A percentile compares a stretch with the other conserved stretches of the same genome.
These are phyloP conservation scores for Panopea generosa DNA, from an alignment of 2,888 invertebrate genomes.

Conservation along the genomic window DNA sequence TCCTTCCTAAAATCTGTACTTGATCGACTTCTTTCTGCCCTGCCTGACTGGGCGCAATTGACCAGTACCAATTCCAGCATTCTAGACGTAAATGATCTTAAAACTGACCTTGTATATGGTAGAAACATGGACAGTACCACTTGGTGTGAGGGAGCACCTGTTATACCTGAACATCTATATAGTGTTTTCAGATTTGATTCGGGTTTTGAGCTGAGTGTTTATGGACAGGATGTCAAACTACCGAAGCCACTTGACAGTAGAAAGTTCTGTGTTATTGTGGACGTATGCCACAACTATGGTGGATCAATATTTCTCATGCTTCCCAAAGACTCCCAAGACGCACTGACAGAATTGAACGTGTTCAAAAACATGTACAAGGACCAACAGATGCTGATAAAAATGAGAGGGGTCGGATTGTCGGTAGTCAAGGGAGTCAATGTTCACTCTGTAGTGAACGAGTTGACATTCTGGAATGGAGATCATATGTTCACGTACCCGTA, in stretches of 20 bases:
- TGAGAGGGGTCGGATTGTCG: slow-evolving; percentile 47
- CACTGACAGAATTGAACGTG: slow-evolving; percentile 19
- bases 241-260: slow-evolving; percentile 21
- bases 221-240: slow-evolving; percentile 24
- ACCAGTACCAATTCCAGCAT: slow-evolving; percentile 2
- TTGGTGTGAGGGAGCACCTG: slow-evolving; percentile 48
- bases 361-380: slow-evolving; percentile 23
- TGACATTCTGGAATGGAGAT: slow-evolving; percentile 49
- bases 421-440: slow-evolving; percentile 29
- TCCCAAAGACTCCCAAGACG: slow-evolving; percentile 33
- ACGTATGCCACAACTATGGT: slow-evolving; percentile 41
- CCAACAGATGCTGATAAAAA: slow-evolving; percentile 18
- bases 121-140: slow-evolving; percentile 16
- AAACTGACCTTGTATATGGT: slow-evolving; percentile 45
- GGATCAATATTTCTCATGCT: slow-evolving; percentile 49
- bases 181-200: slow-evolving; percentile 36
- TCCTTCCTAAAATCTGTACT: slow-evolving; percentile 39
- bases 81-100: slow-evolving; percentile 38
- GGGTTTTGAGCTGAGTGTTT: slow-evolving; percentile 34
- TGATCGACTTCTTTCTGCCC: slow-evolving; percentile 5
- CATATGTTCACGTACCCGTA: slow-evolving; percentile 28
- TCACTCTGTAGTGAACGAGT: slow-evolving; percentile 5
- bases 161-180: too few relatives aligned
- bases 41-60: slow-evolving; percentile 43
- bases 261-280: slow-evolving; percentile 50